Evolutionary conservation across 2,888 invertebrate species (phyloP), one percentile per base, ranked within the genome.

Genomic region (Chironomus tentans): DNA sequence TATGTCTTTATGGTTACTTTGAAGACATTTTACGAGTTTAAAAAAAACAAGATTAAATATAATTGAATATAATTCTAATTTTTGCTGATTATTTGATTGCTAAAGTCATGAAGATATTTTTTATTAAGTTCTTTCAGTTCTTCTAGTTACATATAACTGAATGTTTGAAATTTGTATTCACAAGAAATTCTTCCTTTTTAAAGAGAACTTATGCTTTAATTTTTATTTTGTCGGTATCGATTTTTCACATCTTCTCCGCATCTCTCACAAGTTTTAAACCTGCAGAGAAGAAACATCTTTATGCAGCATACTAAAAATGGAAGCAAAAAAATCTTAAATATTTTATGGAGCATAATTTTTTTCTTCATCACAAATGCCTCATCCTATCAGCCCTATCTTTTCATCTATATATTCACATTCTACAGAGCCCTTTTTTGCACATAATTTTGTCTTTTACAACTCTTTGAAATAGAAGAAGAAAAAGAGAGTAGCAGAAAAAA

Each of bases 381-480:
- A 10, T 38, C 10, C 38, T 38, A 38, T 50, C 48, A 56, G 7
- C 70, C 22, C 15, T 56, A 56, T 56, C 18, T 56, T 56, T 56
- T 56, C 15, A n/a, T 56, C 15, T 56, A 56, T 56, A 56, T 15
- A 15, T 50, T 18, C 18, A 56, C 18, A 56, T 15, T 10, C 38
- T 38, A 56, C 18, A 5, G 56, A 56, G 56, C 56, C 65, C 68
- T 72, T 72, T 72, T 72, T 72, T 72, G 71, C 72, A 72, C 72
- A 72, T 72, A 72, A 72, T 72, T 72, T 61, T 62, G 21, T 38
- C 50, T 62, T 72, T 72, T 62, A 72, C 72, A 61, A 72, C 72
- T 38, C 61, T 72, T 65, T 65, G 65, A 13, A 13, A 70, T 22
- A 10, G 7, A 22, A 50, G 13, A 50, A 70, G 46, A 50, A 70